Percentiles rank a stretch among this genome's conserved stretches.
Conservation (phyloP, 2,113 vertebrate species). For the Lepus timidus region DNA sequence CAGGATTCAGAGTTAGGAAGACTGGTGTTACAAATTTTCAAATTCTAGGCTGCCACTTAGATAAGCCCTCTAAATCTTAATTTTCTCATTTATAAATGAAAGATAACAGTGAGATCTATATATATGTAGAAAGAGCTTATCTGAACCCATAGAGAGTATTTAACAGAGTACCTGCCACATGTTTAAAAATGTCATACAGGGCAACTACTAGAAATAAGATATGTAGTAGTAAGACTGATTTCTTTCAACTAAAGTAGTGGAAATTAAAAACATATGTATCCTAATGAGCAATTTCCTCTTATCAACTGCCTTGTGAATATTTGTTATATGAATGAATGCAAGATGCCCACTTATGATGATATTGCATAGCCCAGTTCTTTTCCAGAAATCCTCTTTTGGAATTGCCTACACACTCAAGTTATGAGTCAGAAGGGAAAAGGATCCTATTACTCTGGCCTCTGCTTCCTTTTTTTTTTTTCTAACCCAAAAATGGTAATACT, state of each 20-base stretch:
- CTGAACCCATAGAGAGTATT: background rate
- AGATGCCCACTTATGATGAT: conserved; percentile 6
- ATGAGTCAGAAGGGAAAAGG: conserved; percentile 70
- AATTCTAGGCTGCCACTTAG: background rate
- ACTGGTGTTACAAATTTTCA: background rate
- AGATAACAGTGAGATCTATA: background rate
- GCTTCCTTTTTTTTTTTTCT: conserved; percentile 19
- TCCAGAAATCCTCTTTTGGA: conserved; percentile 62
- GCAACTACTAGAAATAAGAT: conserved; percentile 7
- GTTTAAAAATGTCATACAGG: background rate
- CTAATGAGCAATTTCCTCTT: background rate
- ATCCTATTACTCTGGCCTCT: background rate
- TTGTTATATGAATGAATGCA: background rate
- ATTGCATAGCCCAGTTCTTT: conserved; percentile 2
- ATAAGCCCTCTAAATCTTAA: background rate
- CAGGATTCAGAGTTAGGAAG: background rate
- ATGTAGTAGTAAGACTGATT: background rate
- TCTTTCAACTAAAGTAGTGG: conserved; percentile 3
- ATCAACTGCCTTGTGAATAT: background rate
- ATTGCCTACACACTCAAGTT: conserved; percentile 37
- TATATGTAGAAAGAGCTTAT: background rate
- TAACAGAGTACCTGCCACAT: background rate
- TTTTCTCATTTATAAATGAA: conserved; percentile 44
- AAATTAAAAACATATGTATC: background rate
- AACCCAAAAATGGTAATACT: conserved; percentile 70